Evolutionary conservation across 2,113 vertebrate genomes (phyloP), one percentile per base, ranked within the genome.

Genomic region (Malurus alboscapulatus): DNA sequence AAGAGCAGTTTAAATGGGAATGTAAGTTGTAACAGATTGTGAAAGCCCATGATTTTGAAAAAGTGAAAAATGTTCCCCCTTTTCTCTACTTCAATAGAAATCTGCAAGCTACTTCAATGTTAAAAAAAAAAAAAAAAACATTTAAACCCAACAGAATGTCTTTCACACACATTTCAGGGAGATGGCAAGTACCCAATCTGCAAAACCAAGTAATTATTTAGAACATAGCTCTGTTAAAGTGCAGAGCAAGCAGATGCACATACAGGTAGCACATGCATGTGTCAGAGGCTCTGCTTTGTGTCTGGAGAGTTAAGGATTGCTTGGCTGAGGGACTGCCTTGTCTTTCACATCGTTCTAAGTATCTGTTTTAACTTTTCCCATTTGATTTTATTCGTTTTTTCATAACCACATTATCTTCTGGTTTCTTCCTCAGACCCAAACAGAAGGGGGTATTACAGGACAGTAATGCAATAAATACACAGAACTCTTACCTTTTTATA

Each of bases 41-140:
- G 34, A 83, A 88, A 86, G 30, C 32, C 32, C 15, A 9, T 45
- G 24, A 25, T 90, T 65, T 62, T 69, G 47, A 65, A 89, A 94
- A 65, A 77, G 22, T 11, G 57, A 9, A 40, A 40, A 14, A 4
- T 18, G 10, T 12, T 2, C 8, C 15, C 8, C 0, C 0, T 80
- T 72, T 90, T 67, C 12, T 55, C 12, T 67, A 89, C 24, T 58
- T 53, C 26, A 45, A 45, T 58, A 45, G 36, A 80, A 95, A 58
- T 73, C 22, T 81, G 29, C 25, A 67, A 34, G 47, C 2, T 15
- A 5, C 16, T 81, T 74, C 6, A 59, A 1, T 32, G 5, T 58
- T 62, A 20, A 44, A 84, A 79, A 65, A 21, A 6, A 14, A 79
- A 65, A 21, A 5, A 11, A 8, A 2, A 20, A 48, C 17, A 18